These are phyloP conservation scores for Acanthiza pusilla DNA, from an alignment of 2,797 vertebrate genomes.

Conservation along the genomic window DNA sequence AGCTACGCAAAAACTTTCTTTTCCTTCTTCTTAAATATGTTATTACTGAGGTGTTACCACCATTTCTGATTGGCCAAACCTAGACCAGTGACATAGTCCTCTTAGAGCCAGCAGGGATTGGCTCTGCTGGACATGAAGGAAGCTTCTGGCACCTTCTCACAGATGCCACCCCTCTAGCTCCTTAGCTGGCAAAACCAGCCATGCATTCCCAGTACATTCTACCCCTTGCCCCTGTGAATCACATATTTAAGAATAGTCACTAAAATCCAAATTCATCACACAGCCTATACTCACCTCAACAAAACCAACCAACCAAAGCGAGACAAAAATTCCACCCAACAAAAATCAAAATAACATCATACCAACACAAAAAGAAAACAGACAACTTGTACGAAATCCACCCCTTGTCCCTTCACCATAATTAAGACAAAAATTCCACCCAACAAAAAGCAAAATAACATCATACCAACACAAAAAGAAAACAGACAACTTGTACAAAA, in stretches of 20 bases:
- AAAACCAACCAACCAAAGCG: not conserved
- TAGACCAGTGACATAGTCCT: too few species aligned
- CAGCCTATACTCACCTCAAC: not conserved
- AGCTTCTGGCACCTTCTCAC: not conserved
- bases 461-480: not conserved
- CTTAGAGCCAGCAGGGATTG: not conserved
- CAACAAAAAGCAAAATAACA: not conserved
- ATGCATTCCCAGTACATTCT: not conserved
- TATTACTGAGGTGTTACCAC: not conserved
- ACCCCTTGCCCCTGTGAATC: accelerated
- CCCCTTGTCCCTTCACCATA: not conserved
- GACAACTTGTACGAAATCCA: not conserved
- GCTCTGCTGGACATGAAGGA: not conserved
- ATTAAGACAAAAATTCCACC: not conserved
- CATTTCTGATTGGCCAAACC: not conserved
- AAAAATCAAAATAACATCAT: not conserved
- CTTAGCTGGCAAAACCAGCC: not conserved
- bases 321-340: not conserved
- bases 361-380: not conserved
- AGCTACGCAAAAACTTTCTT: too few species aligned
- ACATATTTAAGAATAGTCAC: not conserved
- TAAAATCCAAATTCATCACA: not conserved
- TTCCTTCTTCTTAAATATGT: not conserved
- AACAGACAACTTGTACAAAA: not conserved
- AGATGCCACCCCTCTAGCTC: not conserved